Conservation (phyloP, 2,113 vertebrate genomes). For the Lepisosteus osseus region DNA sequence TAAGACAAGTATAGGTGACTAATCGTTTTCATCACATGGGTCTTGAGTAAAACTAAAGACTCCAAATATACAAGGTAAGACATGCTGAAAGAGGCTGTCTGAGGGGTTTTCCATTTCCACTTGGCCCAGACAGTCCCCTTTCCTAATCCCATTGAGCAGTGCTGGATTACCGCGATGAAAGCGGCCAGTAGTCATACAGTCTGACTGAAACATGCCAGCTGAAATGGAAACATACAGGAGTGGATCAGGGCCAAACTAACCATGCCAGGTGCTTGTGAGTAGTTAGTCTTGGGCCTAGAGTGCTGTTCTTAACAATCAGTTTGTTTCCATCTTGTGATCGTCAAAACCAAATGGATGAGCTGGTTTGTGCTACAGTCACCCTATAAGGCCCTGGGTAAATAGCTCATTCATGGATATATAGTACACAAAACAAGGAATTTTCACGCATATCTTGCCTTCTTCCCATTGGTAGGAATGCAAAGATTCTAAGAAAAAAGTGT, state of each 20-base stretch:
- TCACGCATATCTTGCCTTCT: no score
- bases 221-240: background rate
- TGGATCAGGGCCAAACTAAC: conserved; percentile 6
- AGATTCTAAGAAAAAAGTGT: no score
- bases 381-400: no score
- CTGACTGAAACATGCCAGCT: conserved; percentile 14
- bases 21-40: background rate
- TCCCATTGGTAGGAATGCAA: no score
- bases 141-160: conserved; percentile 22
- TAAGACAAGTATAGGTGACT: background rate
- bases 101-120: conserved; percentile 24
- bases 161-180: conserved; percentile 25
- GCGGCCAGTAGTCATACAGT: conserved; percentile 10
- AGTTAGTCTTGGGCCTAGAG: background rate
- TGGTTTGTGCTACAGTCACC: no score
- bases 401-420: no score
- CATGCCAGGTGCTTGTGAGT: background rate
- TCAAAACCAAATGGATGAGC: no score
- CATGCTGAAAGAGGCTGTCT: conserved; percentile 11
- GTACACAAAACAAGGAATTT: no score
- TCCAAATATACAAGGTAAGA: conserved; percentile 10
- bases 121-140: conserved; percentile 14
- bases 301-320: background rate
- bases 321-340: no score
- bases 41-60: no score